Evolutionary conservation across 2,888 invertebrate genomes (phyloP), one percentile per base, ranked within the genome.

Genomic region (Rosalia funebris): DNA sequence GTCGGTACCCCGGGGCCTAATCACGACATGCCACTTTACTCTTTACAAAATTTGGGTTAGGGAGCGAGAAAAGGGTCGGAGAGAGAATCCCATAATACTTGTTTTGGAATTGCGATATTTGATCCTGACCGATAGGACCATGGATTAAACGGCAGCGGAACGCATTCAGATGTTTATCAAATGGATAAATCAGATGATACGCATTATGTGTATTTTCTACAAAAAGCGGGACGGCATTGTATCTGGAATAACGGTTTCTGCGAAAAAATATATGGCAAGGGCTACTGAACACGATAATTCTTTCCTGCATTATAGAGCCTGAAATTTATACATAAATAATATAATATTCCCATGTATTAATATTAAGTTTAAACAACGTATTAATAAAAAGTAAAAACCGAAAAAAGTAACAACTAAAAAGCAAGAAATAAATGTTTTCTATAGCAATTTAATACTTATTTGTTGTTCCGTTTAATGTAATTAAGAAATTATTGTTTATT

Each of bases 21-120:
- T 77, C 77, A 77, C 74, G 72, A 75, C 74, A 75, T 71, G 75
- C 73, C 77, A 76, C 76, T 77, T 77, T 77, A 75, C 74, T 75
- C 69, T 72, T 71, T 70, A 68, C 56, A 66, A 62, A 69, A 69
- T 69, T 63, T 61, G 48, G 63, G 63, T 62, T 66, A 62, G 63
- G 68, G 69, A n/a, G 59, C 53, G 57, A 64, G 55, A 62, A 63
- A 67, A 68, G 67, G 65, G 65, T 63, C 66, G 64, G 17, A 65
- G 39, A 60, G 66, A 62, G 55, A 63, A 55, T 57, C 58, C 55
- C 55, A 48, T 50, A 62, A 62, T 61, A 67, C 62, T 67, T 71
- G 71, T 70, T 69, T 70, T 63, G 71, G 66, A 68, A 63, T 64
- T 65, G 60, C 56, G 65, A 63, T 63, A 67, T 67, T 67, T 57